phyloP scores from a whole-genome alignment of 1,140 invertebrate genomes.

The Dreissena rostriformis region DNA sequence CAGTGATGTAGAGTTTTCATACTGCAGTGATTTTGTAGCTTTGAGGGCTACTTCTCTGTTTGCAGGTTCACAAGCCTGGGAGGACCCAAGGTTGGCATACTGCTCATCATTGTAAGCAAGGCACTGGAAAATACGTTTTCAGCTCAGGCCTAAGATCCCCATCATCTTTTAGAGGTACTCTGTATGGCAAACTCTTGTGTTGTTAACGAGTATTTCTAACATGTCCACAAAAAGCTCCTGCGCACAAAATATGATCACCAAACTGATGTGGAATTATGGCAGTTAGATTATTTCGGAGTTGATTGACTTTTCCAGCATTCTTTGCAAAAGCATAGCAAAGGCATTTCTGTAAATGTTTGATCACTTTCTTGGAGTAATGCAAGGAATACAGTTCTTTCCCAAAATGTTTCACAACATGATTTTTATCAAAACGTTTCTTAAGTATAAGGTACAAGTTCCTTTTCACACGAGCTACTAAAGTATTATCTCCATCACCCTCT shows the following conservation, averaged over 20 bases:
- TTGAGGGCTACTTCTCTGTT: conserved; percentile 4
- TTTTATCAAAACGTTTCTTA: background rate
- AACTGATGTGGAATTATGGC: conserved; percentile 53
- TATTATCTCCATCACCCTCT: no score
- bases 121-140: conserved; percentile 1
- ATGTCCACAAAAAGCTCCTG: conserved; percentile 49
- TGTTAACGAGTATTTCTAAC: conserved; percentile 18
- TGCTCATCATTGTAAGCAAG: conserved; percentile 21
- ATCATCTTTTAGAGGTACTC: conserved; percentile 16
- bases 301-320: conserved; percentile 42
- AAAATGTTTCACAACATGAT: conserved; percentile 49
- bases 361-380: conserved; percentile 24
- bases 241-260: conserved; percentile 38
- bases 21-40: conserved; percentile 20
- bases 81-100: conserved; percentile 24
- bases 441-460: no score
- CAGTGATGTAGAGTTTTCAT: conserved; percentile 21
- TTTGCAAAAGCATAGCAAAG: conserved; percentile 57
- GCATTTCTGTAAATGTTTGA: conserved; percentile 45
- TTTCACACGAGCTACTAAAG: no score
- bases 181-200: conserved; percentile 52
- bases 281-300: conserved; percentile 42
- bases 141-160: background rate
- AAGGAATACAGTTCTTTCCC: conserved; percentile 41
- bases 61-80: conserved; percentile 37